A percentile compares a stretch with the other conserved stretches of the same genome.
These are phyloP conservation scores for Loris lydekkerianus DNA, from an alignment of 2,797 vertebrate genomes.

Conservation along the genomic window DNA sequence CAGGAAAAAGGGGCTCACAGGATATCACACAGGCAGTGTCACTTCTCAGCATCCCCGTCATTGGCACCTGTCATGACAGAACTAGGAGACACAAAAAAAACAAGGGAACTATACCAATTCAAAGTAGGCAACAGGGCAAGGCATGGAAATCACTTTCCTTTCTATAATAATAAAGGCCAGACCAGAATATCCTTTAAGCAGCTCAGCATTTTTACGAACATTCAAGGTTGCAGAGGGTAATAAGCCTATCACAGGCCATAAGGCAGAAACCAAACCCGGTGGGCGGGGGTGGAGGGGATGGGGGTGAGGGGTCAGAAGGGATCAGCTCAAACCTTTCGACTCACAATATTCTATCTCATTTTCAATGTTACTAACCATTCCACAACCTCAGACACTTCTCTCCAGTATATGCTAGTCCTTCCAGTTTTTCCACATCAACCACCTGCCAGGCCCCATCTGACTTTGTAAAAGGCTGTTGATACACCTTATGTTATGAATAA, in stretches of 20 bases:
- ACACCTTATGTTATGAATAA: fast-evolving
- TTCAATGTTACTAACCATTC: neutral
- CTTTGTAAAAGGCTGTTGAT: neutral
- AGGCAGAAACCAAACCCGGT: neutral
- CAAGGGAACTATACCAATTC: neutral
- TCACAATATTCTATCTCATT: neutral
- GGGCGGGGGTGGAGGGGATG: neutral
- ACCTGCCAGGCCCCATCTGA: neutral
- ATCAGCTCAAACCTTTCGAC: neutral
- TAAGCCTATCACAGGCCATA: neutral
- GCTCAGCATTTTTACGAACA: neutral
- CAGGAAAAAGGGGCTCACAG: neutral
- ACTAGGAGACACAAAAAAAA: neutral
- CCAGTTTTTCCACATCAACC: neutral
- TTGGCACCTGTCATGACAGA: neutral
- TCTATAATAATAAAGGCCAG: neutral
- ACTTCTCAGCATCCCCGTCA: neutral
- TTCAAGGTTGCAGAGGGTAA: neutral
- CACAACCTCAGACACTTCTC: no score
- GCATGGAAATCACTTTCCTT: neutral
- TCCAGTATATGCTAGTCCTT: neutral
- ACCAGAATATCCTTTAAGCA: neutral
- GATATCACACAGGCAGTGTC: neutral
- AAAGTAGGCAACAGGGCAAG: neutral
- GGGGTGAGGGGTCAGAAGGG: neutral